phyloP scores from a whole-genome alignment of 2,888 invertebrate species.

The Caenorhabditis wallacei region DNA sequence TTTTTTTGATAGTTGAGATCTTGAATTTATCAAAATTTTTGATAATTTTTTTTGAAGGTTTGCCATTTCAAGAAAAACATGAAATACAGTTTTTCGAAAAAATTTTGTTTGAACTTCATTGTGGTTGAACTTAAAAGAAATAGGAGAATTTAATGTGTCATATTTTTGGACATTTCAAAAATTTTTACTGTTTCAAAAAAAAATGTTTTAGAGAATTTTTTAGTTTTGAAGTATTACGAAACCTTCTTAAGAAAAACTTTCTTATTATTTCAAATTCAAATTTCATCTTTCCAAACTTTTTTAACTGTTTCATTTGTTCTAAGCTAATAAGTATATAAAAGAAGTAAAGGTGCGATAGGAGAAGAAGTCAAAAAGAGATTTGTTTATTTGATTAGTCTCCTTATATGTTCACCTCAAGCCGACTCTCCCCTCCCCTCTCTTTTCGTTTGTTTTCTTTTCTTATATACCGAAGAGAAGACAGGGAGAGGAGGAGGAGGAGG shows the following conservation, averaged over 20 bases:
- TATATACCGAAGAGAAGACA: too few species aligned
- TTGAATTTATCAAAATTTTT: too few species aligned
- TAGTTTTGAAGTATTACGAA: neutral
- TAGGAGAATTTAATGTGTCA: too few species aligned
- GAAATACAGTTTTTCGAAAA: too few species aligned
- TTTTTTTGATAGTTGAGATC: too few species aligned
- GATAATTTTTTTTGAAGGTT: too few species aligned
- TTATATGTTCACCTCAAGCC: neutral
- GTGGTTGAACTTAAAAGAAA: too few species aligned
- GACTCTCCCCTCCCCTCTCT: neutral
- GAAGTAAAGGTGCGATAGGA: neutral
- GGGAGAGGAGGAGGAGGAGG: neutral
- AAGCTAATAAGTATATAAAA: too few species aligned
- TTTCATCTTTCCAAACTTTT: too few species aligned
- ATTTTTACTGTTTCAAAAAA: neutral
- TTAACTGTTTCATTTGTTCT: neutral
- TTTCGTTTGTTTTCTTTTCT: neutral
- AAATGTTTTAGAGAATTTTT: neutral
- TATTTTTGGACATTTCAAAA: neutral
- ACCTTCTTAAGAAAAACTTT: neutral
- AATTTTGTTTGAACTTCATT: too few species aligned
- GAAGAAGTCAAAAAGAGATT: neutral
- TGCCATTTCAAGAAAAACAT: too few species aligned
- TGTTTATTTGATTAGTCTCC: slow-evolving; percentile 11
- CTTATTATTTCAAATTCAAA: too few species aligned